Base-by-base conservation (phyloP, 1,140 invertebrate species). In the Bombus ignitus region DNA sequence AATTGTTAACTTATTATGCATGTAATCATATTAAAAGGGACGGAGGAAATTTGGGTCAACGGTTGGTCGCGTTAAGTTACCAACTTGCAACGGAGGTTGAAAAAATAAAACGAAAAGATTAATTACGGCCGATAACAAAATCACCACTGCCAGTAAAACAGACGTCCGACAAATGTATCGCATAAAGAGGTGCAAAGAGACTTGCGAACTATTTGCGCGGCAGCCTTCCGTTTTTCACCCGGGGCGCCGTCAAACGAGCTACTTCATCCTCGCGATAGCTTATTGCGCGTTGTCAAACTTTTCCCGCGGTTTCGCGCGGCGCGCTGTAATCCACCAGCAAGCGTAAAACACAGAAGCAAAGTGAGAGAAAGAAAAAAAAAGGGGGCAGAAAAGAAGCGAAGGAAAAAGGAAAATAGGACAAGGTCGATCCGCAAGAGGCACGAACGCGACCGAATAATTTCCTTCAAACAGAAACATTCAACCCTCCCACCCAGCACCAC, bases 371-470 rank as follows among this genome's bases (percentile, higher is more conserved):
- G 9, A 8, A 22, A 5, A 32, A 35, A n/a, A 13, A 28, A 22
- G 1, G 3, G 28, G 2, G 37, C 18, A 12, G 13, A 28, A 35
- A 62, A 72, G 39, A 71, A 15, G 32, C 39, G 15, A 22, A 22
- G 25, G 22, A 42, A 39, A 13, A 37, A 5, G 12, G 47, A 68
- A 83, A 77, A 83, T 83, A 25, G 74, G 65, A 28, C 81, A 83
- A 78, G 81, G 81, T 70, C 81, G 25, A 57, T 77, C 42, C 9
- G 47, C 32, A 2, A 8, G 62, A 37, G 44, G 18, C 28, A 73
- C 12, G 44, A 74, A 72, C 75, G 35, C 18, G 76, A 39, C 39
- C 73, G 59, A 84, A 84, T 85, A 85, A 85, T 85, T 62, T 72
- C 42, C 42, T 37, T 44, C 37, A 65, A 79, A 85, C 83, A 62